phyloP scores from a whole-genome alignment of 2,113 vertebrate genomes.

The Seriola rivoliana region DNA sequence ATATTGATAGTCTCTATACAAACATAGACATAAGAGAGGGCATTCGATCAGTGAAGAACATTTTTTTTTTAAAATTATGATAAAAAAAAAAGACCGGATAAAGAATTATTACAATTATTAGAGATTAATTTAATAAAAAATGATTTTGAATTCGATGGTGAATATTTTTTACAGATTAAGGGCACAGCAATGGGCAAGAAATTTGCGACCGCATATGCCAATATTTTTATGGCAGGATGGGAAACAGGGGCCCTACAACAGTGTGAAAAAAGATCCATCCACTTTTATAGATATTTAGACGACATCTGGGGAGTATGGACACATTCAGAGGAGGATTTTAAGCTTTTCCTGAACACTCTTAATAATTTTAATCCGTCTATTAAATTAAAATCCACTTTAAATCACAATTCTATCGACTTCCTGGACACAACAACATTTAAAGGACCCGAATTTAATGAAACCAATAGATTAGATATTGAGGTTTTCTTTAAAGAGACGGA shows the following conservation, averaged over 20 bases:
- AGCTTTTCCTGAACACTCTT: background rate
- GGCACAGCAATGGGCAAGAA: no score
- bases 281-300: no score
- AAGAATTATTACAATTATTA: background rate
- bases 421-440: background rate
- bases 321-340: background rate
- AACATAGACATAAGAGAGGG: background rate
- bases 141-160: background rate
- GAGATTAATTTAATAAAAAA: background rate
- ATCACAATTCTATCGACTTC: background rate
- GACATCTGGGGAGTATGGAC: background rate
- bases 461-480: no score
- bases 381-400: background rate
- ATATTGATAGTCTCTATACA: background rate
- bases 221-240: no score
- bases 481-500: no score
- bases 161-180: background rate
- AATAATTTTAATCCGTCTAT: background rate
- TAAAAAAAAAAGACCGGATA: background rate
- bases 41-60: background rate
- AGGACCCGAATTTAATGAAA: no score
- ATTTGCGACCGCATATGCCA: no score
- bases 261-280: no score
- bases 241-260: no score
- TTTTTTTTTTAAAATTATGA: background rate